Evolutionary conservation across 1,140 invertebrate species (phyloP).

Genomic region (Pogonomyrmex californicus): DNA sequence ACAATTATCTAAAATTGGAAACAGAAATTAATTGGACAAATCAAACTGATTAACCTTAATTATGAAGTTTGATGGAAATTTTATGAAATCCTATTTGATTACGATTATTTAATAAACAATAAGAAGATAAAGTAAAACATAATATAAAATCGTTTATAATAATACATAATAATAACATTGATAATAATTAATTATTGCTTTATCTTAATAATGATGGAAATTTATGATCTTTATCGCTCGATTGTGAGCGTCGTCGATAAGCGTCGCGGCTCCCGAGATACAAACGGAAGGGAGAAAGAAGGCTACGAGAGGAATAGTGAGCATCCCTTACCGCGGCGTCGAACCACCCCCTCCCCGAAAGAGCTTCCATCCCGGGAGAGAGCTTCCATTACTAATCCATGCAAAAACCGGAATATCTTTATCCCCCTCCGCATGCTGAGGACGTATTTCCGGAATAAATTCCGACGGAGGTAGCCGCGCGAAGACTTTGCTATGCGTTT

Average conservation of each 20-base stretch:
- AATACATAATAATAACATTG: background rate
- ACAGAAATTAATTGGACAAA: background rate
- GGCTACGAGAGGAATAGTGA: slow-evolving; percentile 76
- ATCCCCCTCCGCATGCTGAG: slow-evolving; percentile 85
- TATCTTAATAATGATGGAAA: background rate
- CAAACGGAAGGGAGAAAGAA: slow-evolving; percentile 74
- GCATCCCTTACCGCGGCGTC: slow-evolving; percentile 82
- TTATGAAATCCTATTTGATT: background rate
- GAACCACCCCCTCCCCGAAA: slow-evolving; percentile 82
- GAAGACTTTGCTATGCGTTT: slow-evolving; percentile 62
- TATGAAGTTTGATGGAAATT: slow-evolving; percentile 19
- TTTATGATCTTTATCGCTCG: slow-evolving; percentile 47
- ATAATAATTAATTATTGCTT: slow-evolving; percentile 18
- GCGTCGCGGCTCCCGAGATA: slow-evolving; percentile 62
- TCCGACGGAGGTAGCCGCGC: slow-evolving; percentile 73
- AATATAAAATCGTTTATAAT: slow-evolving; percentile 19
- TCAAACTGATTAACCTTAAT: background rate
- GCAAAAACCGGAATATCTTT: slow-evolving; percentile 87
- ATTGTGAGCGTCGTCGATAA: slow-evolving; percentile 78
- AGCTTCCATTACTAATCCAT: slow-evolving; percentile 87
- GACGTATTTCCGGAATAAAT: slow-evolving; percentile 87
- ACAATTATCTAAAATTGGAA: background rate
- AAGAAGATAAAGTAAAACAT: background rate
- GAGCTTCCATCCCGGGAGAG: slow-evolving; percentile 85
- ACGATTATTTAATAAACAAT: background rate